Conservation (phyloP, 2,113 vertebrate species). For the Argyrosomus japonicus region DNA sequence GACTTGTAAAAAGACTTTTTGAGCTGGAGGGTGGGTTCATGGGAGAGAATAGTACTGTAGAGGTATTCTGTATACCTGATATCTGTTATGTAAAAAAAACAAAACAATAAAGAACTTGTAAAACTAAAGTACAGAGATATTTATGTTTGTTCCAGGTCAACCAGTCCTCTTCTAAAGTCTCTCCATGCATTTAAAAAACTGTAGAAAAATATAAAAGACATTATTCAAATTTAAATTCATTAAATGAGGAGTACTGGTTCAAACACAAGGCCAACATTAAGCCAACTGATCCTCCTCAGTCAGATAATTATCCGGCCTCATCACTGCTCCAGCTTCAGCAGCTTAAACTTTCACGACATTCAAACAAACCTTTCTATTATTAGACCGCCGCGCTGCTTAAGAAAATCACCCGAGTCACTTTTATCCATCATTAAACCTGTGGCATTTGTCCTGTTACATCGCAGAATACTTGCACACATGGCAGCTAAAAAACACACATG, state of each 20-base stretch:
- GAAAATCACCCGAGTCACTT: not conserved
- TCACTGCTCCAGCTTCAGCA: not conserved
- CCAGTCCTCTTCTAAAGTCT: too few relatives aligned
- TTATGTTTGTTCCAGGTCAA: too few relatives aligned
- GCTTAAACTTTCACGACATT: not conserved
- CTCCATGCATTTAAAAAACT: too few relatives aligned
- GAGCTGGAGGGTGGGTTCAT: too few relatives aligned
- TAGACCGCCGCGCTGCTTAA: not conserved
- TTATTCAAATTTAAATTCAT: not conserved
- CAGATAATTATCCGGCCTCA: not conserved
- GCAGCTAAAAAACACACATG: not conserved
- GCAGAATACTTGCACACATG: not conserved
- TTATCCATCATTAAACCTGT: conserved; percentile 1
- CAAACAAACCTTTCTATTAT: not conserved
- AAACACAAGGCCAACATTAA: not conserved
- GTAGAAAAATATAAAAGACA: too few relatives aligned
- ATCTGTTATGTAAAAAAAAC: too few relatives aligned
- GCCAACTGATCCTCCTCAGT: not conserved
- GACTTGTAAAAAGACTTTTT: too few relatives aligned
- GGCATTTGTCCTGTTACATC: not conserved
- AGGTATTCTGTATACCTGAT: too few relatives aligned
- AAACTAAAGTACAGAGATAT: too few relatives aligned
- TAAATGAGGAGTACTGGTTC: not conserved
- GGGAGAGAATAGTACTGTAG: too few relatives aligned
- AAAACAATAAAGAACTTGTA: too few relatives aligned